Evolutionary conservation across 1,140 invertebrate species (phyloP), one percentile per base, ranked within the genome.

Genomic region (Ceratina calcarata): DNA sequence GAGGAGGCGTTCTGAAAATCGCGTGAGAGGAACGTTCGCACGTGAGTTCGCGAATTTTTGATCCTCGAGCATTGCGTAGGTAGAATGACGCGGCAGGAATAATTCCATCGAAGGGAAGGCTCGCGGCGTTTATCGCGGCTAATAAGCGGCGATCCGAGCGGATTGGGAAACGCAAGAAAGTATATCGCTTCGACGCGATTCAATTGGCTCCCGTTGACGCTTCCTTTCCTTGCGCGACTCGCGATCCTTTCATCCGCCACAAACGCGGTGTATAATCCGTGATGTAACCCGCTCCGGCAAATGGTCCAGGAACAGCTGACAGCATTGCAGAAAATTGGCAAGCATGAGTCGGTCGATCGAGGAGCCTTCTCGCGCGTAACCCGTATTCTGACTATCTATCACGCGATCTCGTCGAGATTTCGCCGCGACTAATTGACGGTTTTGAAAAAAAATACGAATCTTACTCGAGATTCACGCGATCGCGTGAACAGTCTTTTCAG

Each of bases 371-470:
- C 10, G 4, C 32, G 64, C 10, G n/a, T 2, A 18, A 8, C 22
- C 24, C 61, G 24, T 62, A 7, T 69, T 69, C 22, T 16, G 18
- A 45, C 18, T 58, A n/a, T n/a, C n/a, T n/a, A n/a, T n/a, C 58
- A 27, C 81, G 58, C 62, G 55, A 37, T 12, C 67, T 3, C 16
- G 37, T 45, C 20, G 3, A 3, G 24, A 73, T 24, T 77, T 49
- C 20, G 62, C 22, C 37, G 7, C 24, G 66, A 24, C 70, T 83
- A 84, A 84, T 84, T 83, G 67, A 10, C 37, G 15, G n/a, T 22
- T 70, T 71, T 12, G 67, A 66, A 58, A 73, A n/a, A 78, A 73
- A 37, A 15, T 24, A 55, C 60, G 24, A 58, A 64, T 58, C 20
- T 49, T 37, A 12, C 53, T 49, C 55, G 1, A 45, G 37, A n/a